phyloP scores from a whole-genome alignment of 2,888 invertebrate genomes.

The Lymantria dispar region DNA sequence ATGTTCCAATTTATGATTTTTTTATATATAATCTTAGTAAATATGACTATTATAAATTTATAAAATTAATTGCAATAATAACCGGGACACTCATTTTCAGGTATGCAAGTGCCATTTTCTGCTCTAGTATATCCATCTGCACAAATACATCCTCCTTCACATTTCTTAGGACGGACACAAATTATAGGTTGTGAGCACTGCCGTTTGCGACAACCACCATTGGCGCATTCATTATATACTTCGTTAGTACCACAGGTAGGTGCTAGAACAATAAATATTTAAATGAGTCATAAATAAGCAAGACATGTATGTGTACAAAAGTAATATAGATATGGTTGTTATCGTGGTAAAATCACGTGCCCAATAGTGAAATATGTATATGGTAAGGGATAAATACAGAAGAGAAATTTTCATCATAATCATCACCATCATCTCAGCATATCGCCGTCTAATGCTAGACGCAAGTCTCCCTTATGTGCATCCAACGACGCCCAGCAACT shows the following conservation, averaged over 20 bases:
- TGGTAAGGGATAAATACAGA: too few relatives aligned
- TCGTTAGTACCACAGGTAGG: conserved; percentile 29
- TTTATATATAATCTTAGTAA: too few relatives aligned
- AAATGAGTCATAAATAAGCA: neutral
- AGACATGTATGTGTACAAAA: neutral
- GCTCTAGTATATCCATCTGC: conserved; percentile 23
- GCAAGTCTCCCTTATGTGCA: too few relatives aligned
- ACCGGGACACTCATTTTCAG: conserved; percentile 33
- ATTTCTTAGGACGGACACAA: conserved; percentile 34
- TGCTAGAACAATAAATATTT: conserved; percentile 14
- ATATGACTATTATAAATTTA: too few relatives aligned
- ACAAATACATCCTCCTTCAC: conserved; percentile 39
- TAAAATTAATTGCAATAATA: neutral
- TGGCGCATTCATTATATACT: conserved; percentile 30
- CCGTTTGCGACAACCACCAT: conserved; percentile 40
- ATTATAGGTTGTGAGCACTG: conserved; percentile 35
- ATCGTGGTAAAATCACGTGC: too few relatives aligned
- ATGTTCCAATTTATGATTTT: too few relatives aligned
- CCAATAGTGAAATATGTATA: too few relatives aligned
- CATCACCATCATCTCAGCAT: too few relatives aligned
- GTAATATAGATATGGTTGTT: too few relatives aligned
- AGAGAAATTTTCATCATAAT: too few relatives aligned
- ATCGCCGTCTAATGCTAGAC: too few relatives aligned
- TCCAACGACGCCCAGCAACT: too few relatives aligned
- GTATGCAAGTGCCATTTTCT: conserved; percentile 36